phyloP scores from a whole-genome alignment of 2,888 invertebrate species.

The Eupithecia vulgata region DNA sequence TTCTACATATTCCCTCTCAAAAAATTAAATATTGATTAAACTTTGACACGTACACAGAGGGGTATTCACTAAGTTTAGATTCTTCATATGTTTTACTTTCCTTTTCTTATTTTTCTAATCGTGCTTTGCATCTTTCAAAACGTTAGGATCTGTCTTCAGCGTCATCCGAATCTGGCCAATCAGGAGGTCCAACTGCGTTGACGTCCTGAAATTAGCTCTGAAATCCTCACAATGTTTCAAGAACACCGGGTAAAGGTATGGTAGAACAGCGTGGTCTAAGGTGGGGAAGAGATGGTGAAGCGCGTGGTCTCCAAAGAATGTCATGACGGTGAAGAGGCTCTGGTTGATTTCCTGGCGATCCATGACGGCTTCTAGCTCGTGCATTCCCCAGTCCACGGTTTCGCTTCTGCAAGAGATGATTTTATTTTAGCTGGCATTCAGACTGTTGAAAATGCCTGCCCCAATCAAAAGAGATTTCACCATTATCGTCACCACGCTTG shows the following conservation, averaged over 20 bases:
- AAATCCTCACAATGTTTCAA: constrained; percentile 78
- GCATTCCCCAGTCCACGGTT: constrained; percentile 67
- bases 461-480: background rate
- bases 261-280: constrained; percentile 88
- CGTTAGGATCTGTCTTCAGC: constrained; percentile 47
- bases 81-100: background rate
- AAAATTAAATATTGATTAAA: background rate
- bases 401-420: constrained; percentile 50
- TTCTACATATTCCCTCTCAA: background rate
- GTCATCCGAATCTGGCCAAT: constrained; percentile 81
- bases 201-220: constrained; percentile 64
- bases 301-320: constrained; percentile 89
- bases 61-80: too few relatives aligned
- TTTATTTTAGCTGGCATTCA: background rate
- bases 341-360: constrained; percentile 87
- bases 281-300: constrained; percentile 92
- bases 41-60: too few relatives aligned
- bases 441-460: too few relatives aligned
- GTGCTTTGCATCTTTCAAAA: constrained; percentile 19
- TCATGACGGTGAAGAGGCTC: constrained; percentile 86
- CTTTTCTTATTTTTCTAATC: background rate
- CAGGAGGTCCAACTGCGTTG: constrained; percentile 84
- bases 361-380: constrained; percentile 88
- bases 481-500: background rate
- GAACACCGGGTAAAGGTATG: constrained; percentile 83